Conservation (phyloP, 2,888 invertebrate genomes). For the Melanostoma mellinum region DNA sequence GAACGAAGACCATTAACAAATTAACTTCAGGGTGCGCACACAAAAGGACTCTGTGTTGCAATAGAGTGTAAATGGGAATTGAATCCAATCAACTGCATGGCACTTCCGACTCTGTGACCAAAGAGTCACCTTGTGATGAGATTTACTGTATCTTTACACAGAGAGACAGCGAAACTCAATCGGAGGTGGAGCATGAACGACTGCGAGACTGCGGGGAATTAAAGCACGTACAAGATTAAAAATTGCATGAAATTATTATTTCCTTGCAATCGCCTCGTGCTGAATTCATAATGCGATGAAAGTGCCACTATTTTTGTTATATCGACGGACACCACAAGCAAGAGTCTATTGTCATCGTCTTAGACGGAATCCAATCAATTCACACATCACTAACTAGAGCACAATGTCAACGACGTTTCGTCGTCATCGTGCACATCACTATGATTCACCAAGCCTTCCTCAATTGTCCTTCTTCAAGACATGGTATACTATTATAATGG, state of each 20-base stretch:
- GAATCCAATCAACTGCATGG: conserved; percentile 69
- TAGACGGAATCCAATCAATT: conserved; percentile 62
- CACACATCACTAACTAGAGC: conserved; percentile 62
- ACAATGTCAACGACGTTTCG: conserved; percentile 44
- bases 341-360: conserved; percentile 62
- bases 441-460: not conserved
- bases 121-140: conserved; percentile 58
- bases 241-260: conserved; percentile 82
- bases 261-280: conserved; percentile 53
- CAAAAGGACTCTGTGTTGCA: conserved; percentile 60
- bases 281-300: conserved; percentile 60
- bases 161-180: not conserved
- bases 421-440: conserved; percentile 4
- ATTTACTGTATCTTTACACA: not conserved
- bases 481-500: conserved; percentile 1
- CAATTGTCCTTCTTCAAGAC: conserved; percentile 20
- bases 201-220: conserved; percentile 76
- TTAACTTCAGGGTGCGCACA: conserved; percentile 65
- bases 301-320: conserved; percentile 37
- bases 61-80: conserved; percentile 64
- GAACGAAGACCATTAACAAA: conserved; percentile 67
- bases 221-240: conserved; percentile 82
- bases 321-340: conserved; percentile 32
- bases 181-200: conserved; percentile 2
- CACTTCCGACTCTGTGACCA: conserved; percentile 63